Percentiles rank a stretch among this genome's conserved stretches.
phyloP scores from a whole-genome alignment of 2,888 invertebrate species.

The Diarsia dahlii region DNA sequence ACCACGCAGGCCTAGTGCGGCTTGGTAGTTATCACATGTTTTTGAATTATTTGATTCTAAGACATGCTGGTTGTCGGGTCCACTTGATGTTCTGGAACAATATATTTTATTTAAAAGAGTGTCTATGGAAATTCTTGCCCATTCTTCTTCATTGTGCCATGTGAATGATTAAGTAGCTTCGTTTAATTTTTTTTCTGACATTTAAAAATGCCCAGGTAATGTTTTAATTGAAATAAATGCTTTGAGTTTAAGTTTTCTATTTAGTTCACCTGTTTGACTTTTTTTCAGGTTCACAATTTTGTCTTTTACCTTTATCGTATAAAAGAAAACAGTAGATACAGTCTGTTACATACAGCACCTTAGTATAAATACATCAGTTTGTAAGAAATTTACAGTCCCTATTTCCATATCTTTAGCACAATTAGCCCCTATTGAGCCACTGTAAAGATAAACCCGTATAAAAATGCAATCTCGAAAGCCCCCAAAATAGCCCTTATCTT shows the following conservation, averaged over 20 bases:
- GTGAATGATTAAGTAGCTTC: too few species aligned
- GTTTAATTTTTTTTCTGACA: too few species aligned
- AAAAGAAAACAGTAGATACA: neutral
- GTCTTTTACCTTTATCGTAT: neutral
- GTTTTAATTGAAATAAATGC: too few species aligned
- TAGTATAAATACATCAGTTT: neutral
- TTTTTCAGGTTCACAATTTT: neutral
- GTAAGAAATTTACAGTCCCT: neutral
- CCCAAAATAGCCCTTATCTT: constrained; percentile 57
- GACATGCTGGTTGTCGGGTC: too few species aligned
- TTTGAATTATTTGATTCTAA: too few species aligned
- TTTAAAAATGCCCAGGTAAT: too few species aligned
- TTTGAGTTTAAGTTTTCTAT: neutral
- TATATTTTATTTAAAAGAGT: too few species aligned
- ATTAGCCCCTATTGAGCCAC: constrained; percentile 41
- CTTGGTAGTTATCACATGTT: too few species aligned
- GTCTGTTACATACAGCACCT: neutral
- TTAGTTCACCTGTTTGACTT: neutral
- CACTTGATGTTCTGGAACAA: too few species aligned
- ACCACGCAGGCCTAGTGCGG: too few species aligned
- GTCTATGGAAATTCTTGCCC: too few species aligned
- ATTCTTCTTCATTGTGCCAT: too few species aligned
- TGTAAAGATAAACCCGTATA: constrained; percentile 39
- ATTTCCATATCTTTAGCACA: constrained; percentile 19
- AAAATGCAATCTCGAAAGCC: constrained; percentile 50